Conservation (phyloP, 1,140 invertebrate species). For the Meloidogyne exigua region DNA sequence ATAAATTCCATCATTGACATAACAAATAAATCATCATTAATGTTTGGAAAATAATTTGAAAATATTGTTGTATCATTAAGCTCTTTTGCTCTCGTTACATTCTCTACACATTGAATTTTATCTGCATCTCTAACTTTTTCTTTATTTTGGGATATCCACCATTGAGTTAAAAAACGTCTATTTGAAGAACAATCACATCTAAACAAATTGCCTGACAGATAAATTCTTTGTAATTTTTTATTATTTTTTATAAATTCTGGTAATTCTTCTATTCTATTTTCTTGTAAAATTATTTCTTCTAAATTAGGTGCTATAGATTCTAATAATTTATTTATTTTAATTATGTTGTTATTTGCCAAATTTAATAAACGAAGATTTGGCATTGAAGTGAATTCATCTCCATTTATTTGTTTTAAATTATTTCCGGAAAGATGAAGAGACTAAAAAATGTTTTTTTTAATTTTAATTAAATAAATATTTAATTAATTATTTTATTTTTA, state of each 20-base stretch:
- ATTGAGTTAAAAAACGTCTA: slow-evolving; percentile 25
- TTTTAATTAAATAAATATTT: not conserved
- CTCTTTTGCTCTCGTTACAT: slow-evolving; percentile 53
- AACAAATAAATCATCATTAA: slow-evolving; percentile 49
- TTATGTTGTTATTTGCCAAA: slow-evolving; percentile 32
- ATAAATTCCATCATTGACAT: slow-evolving; percentile 56
- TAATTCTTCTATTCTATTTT: slow-evolving; percentile 38
- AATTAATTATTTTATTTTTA: slow-evolving; percentile 18
- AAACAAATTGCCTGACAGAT: slow-evolving; percentile 50
- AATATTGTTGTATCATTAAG: slow-evolving; percentile 56
- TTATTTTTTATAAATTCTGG: slow-evolving; percentile 24
- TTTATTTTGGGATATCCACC: slow-evolving; percentile 45
- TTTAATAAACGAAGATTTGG: slow-evolving; percentile 26
- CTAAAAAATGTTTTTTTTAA: slow-evolving; percentile 33
- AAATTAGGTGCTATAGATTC: slow-evolving; percentile 44
- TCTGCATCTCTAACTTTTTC: slow-evolving; percentile 39
- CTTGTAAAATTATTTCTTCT: slow-evolving; percentile 37
- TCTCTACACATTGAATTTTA: slow-evolving; percentile 54
- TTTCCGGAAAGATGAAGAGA: slow-evolving; percentile 51
- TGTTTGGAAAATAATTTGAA: slow-evolving; percentile 49
- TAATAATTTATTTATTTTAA: slow-evolving; percentile 29
- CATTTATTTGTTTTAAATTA: slow-evolving; percentile 37
- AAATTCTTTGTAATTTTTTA: slow-evolving; percentile 29
- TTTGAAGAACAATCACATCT: slow-evolving; percentile 56
- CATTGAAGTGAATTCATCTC: slow-evolving; percentile 29